Evolutionary conservation across 23 tunicate species (phyloP), one percentile per base, ranked within the genome.

Genomic region (Halocynthia aurantium): DNA sequence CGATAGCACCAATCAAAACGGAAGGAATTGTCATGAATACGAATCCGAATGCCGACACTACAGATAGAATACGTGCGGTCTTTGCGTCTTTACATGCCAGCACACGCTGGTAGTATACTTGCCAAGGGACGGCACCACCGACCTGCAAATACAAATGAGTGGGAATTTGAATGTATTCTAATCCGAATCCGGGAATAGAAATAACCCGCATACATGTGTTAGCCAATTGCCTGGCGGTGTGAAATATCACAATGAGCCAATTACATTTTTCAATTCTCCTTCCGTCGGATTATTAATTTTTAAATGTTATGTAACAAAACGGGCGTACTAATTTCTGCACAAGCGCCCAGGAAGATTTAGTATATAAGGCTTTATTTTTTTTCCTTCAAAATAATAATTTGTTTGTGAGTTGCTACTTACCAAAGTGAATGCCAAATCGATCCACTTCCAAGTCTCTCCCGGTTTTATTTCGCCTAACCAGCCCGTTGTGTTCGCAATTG

Each of bases 391-490:
- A 31, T 31, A 31, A 31, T 31, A 4, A 31, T 31, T 31, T 0
- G 44, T 31, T 31, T 31, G 44, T 0, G 44, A 31, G 44, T 31
- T 31, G 44, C 44, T 31, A 54, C 78, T 78, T 77, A 92, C 98
- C 84, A 92, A 54, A 2, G 89, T 51, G 12, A 86, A 71, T 52
- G 86, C 86, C 8, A 80, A 75, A 67, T 92, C 98, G 22, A 92
- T 79, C 98, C 98, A 92, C 0, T 52, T 53, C 74, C 98, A 86
- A 8, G 86, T 73, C 7, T 15, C 4, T 44, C 50, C 20, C 11
- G 71, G 40, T 53, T 86, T 88, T 85, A 84, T 82, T 8, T 62
- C 62, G 0, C 98, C 98, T 20, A 92, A 52, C 98, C 98, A 92
- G 8, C 83, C 73, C 12, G 87, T 51, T 52, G 57, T 57, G 17